A percentile compares a stretch with the other conserved stretches of the same genome.
These are phyloP conservation scores for Zaprionus ghesquierei DNA, from an alignment of 1,140 invertebrate genomes.

Conservation along the genomic window DNA sequence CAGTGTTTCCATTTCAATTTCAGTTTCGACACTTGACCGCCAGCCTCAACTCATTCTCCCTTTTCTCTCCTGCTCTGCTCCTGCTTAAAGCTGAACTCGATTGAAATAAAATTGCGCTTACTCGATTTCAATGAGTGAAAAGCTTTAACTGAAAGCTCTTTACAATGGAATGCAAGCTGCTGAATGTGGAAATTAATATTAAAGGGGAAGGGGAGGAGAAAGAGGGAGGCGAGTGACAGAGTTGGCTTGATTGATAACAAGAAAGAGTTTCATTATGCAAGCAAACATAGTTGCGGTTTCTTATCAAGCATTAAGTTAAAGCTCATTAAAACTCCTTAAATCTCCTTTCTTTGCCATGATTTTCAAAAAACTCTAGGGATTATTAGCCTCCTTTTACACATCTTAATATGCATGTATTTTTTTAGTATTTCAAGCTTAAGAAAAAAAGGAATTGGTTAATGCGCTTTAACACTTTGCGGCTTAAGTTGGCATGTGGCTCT, in stretches of 20 bases:
- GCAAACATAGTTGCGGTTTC: no score
- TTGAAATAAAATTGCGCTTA: not conserved
- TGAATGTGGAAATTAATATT: not conserved
- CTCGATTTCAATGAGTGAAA: not conserved
- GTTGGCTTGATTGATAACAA: no score
- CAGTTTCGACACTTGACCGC: constrained; percentile 57
- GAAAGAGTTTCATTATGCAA: no score
- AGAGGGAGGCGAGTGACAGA: no score
- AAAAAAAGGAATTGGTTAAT: constrained; percentile 38
- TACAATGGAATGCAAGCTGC: not conserved
- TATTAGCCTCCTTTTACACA: not conserved
- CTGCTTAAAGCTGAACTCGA: not conserved
- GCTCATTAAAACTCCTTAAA: no score
- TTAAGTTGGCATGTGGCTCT: constrained; percentile 15
- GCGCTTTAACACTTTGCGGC: constrained; percentile 52
- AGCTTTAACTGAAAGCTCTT: not conserved
- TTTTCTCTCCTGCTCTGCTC: no score
- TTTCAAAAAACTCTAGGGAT: not conserved
- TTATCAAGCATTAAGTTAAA: not conserved
- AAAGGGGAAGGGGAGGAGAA: no score
- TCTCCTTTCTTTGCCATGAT: not conserved
- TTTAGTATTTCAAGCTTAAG: not conserved
- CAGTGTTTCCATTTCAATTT: constrained; percentile 35
- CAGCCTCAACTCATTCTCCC: constrained; percentile 54
- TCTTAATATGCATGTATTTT: not conserved